phyloP scores from a whole-genome alignment of 1,140 invertebrate genomes.

The Palaemon carinicauda region DNA sequence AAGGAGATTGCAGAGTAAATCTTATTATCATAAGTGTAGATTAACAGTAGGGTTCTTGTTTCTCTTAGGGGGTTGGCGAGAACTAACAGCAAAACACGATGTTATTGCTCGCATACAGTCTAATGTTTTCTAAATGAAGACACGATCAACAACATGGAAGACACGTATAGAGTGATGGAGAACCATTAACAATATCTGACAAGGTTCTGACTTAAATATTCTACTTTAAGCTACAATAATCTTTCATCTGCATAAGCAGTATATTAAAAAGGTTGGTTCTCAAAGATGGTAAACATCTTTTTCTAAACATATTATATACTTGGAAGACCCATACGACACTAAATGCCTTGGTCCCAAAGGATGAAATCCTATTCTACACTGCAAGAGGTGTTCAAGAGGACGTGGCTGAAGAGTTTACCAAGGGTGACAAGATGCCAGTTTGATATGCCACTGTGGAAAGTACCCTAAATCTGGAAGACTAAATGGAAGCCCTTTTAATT shows the following conservation, averaged over 20 bases:
- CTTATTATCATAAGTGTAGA: background rate
- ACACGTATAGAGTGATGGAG: slow-evolving; percentile 30
- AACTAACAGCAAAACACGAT: slow-evolving; percentile 27
- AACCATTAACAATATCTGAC: background rate
- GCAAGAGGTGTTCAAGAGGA: background rate
- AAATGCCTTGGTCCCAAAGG: slow-evolving; percentile 43
- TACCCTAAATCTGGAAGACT: slow-evolving; percentile 48
- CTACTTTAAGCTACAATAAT: too few species aligned
- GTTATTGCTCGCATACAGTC: slow-evolving; percentile 54
- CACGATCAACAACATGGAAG: slow-evolving; percentile 50
- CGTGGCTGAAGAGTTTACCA: background rate
- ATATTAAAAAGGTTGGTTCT: background rate
- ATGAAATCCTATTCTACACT: background rate
- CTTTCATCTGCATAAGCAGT: too few species aligned
- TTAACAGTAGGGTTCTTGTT: background rate
- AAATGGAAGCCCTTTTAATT: slow-evolving; percentile 34
- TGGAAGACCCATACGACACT: slow-evolving; percentile 40
- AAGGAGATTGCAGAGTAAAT: background rate
- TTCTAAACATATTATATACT: background rate
- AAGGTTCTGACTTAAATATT: background rate
- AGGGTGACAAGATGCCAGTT: background rate
- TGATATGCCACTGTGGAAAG: background rate
- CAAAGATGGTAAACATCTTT: background rate
- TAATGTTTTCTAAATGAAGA: slow-evolving; percentile 50
- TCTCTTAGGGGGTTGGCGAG: background rate